A percentile compares a stretch with the other conserved stretches of the same genome.
Conservation (phyloP, 2,888 invertebrate genomes). For the Latheticus oryzae region DNA sequence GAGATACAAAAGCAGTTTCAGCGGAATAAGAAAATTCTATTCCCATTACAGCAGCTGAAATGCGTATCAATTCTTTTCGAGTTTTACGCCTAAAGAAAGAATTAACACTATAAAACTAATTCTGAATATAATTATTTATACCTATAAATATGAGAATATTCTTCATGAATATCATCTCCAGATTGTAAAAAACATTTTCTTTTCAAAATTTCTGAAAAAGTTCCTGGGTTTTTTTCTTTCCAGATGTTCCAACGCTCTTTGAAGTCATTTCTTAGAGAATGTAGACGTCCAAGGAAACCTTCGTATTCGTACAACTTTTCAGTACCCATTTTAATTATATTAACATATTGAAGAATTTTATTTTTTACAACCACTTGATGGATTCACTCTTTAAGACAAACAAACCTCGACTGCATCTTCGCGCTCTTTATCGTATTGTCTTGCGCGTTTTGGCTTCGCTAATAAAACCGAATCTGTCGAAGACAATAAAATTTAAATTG, state of each 20-base stretch:
- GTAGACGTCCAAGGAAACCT: constrained; percentile 77
- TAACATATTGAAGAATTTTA: constrained; percentile 9
- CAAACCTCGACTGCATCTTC: constrained; percentile 37
- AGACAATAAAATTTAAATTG: constrained; percentile 9
- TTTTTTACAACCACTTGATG: constrained; percentile 31
- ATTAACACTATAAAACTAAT: too few species aligned
- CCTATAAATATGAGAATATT: constrained; percentile 78
- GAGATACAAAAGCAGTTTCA: constrained; percentile 97
- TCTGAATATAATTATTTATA: constrained; percentile 59
- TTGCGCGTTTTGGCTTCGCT: constrained; percentile 30
- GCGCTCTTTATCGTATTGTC: constrained; percentile 21
- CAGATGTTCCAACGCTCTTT: constrained; percentile 73
- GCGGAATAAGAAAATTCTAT: constrained; percentile 98
- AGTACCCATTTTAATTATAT: constrained; percentile 70
- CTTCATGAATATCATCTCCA: constrained; percentile 59
- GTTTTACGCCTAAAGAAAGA: constrained; percentile 78
- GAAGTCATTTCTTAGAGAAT: constrained; percentile 74
- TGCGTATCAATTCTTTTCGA: constrained; percentile 81
- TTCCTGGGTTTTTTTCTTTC: constrained; percentile 72
- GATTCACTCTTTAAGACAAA: constrained; percentile 24
- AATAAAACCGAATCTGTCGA: constrained; percentile 2
- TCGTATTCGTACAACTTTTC: constrained; percentile 86
- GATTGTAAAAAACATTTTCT: constrained; percentile 37
- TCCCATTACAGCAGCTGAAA: constrained; percentile 96
- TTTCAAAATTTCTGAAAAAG: constrained; percentile 68